Conservation (phyloP, 2,113 vertebrate species). For the Meles meles region DNA sequence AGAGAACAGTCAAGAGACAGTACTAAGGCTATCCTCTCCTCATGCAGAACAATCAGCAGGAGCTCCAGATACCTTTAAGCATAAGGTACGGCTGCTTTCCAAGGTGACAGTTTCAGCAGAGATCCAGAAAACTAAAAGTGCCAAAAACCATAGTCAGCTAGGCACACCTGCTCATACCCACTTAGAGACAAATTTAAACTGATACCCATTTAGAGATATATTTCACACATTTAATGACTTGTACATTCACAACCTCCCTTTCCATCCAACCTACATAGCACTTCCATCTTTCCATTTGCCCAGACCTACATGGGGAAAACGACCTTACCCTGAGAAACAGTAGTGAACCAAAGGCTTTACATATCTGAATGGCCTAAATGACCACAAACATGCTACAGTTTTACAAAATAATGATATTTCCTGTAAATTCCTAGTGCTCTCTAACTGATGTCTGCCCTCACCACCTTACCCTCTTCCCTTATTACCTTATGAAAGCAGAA, state of each 20-base stretch:
- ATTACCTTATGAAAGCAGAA: neutral
- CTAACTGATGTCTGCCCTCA: neutral
- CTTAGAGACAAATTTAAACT: neutral
- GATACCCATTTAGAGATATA: neutral
- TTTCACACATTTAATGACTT: neutral
- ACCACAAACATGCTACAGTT: neutral
- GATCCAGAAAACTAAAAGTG: neutral
- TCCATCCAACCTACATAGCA: neutral
- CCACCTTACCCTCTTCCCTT: neutral
- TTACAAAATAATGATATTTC: neutral
- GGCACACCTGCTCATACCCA: neutral
- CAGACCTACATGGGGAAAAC: neutral
- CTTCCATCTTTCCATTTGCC: neutral
- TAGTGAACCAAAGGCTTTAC: neutral
- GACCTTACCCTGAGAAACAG: neutral
- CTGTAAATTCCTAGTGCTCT: neutral
- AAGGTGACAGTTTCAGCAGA: neutral
- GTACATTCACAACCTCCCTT: neutral
- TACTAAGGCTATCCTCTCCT: neutral
- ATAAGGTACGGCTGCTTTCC: neutral
- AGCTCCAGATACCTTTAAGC: neutral
- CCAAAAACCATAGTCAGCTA: neutral
- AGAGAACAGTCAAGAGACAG: neutral
- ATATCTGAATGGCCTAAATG: neutral
- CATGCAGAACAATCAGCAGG: neutral